Base-by-base conservation (phyloP, 2,888 invertebrate species). In the Marronus borbonicus region DNA sequence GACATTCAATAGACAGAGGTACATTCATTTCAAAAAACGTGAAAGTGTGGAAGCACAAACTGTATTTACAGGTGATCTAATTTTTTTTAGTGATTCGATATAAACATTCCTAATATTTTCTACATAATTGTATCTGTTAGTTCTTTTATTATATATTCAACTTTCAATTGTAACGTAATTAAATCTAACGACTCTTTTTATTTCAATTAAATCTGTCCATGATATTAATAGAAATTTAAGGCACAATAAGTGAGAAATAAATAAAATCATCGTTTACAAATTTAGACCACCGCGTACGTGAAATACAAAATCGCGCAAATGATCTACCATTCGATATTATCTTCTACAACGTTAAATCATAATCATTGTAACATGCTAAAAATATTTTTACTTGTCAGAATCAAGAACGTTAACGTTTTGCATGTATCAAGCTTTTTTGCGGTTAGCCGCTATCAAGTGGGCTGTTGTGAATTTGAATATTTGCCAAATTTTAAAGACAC, bases 211-310 rank as follows among this genome's bases (percentile, higher is more conserved):
- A 62, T 12, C 10, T 28, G 5, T 8, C 14, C 62, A 10, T 50
- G 50, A 49, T 68, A 28, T 49, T 39, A 72, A 55, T 39, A 24
- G 60, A 62, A 60, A 28, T 60, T 60, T 74, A 74, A 74, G 72
- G 72, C 72, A 70, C 70, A 74, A 74, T 28, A 74, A 74, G 60
- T 74, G 24, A 74, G 8, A 74, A 74, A 44, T 60, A 8, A 70
- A 28, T 50, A 7, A 69, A 52, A 14, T 69, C 14, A 50, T 69
- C 50, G 17, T 36, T 70, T 70, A 60, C 7, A 60, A 74, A 44
- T 44, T 74, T 49, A 49, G 20, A 36, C 44, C 44, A 74, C 31
- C 70, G 17, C 24, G 14, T 74, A 49, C 49, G 14, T 44, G 3
- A 14, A 20, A 17, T 39, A 17, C n/a, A 7, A 55, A 70, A 69